Conservation (phyloP, 2,113 vertebrate genomes). For the Brachyhypopomus occidentalis region DNA sequence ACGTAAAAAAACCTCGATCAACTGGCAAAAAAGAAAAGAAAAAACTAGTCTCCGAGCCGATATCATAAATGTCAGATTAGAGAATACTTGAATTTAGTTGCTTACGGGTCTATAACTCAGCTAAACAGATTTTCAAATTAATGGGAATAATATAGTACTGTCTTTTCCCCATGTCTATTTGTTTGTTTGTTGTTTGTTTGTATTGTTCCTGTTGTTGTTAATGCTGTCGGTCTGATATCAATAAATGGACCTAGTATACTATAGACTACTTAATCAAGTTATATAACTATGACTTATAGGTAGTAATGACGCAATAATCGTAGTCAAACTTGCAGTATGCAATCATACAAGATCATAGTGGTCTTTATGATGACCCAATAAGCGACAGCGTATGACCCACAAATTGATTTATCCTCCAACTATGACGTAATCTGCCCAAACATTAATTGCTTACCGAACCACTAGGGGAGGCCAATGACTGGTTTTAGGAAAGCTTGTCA, state of each 20-base stretch:
- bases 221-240: background rate
- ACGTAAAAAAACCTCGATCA: background rate
- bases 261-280: background rate
- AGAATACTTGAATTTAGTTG: background rate
- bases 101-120: background rate
- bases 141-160: background rate
- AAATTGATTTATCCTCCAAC: conserved; percentile 59
- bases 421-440: conserved; percentile 68
- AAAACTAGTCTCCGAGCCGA: no score
- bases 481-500: conserved; percentile 30
- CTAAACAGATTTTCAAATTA: no score
- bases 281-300: background rate
- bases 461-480: conserved; percentile 50
- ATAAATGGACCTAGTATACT: background rate
- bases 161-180: background rate
- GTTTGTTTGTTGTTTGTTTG: background rate
- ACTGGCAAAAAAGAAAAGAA: no score
- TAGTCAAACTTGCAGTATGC: background rate
- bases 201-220: background rate
- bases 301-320: background rate
- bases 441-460: background rate
- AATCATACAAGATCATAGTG: conserved; percentile 43
- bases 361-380: conserved; percentile 66
- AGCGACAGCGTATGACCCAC: conserved; percentile 53
- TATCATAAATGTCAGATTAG: background rate